Percentiles rank a stretch among this genome's conserved stretches.
These are phyloP conservation scores for Daktulosphaira vitifoliae DNA, from an alignment of 1,140 invertebrate genomes.

Conservation along the genomic window DNA sequence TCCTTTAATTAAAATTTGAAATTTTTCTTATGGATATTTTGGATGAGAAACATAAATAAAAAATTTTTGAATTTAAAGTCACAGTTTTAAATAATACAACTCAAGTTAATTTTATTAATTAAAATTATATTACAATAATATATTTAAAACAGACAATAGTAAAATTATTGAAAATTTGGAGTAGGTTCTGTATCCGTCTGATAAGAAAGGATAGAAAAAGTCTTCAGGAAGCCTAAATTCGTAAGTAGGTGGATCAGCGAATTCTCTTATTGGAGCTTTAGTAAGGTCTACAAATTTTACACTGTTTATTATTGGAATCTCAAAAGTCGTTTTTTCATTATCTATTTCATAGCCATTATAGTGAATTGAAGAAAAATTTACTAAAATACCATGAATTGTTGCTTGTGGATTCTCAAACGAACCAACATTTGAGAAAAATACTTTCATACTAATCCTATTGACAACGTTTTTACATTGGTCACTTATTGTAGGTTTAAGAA, in stretches of 20 bases:
- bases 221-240: conserved; percentile 56
- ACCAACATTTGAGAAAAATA: conserved; percentile 47
- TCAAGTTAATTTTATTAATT: too few relatives aligned
- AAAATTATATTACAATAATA: too few relatives aligned
- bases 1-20: too few relatives aligned
- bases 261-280: conserved; percentile 46
- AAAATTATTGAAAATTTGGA: too few relatives aligned
- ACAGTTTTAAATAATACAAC: too few relatives aligned
- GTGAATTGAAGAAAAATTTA: conserved; percentile 43
- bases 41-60: too few relatives aligned
- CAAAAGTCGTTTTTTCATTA: background rate
- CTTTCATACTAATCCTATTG: conserved; percentile 40
- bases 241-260: conserved; percentile 52
- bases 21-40: too few relatives aligned
- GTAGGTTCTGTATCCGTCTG: background rate
- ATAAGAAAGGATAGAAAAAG: conserved; percentile 61
- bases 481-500: conserved; percentile 8
- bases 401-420: conserved; percentile 44
- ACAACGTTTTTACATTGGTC: background rate
- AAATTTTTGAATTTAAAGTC: too few relatives aligned
- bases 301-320: conserved; percentile 33
- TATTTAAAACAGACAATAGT: too few relatives aligned
- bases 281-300: conserved; percentile 55
- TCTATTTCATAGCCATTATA: conserved; percentile 17
- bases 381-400: conserved; percentile 48